These are phyloP conservation scores for Sinotaia quadrata DNA, from an alignment of 2,888 invertebrate species.

Conservation along the genomic window DNA sequence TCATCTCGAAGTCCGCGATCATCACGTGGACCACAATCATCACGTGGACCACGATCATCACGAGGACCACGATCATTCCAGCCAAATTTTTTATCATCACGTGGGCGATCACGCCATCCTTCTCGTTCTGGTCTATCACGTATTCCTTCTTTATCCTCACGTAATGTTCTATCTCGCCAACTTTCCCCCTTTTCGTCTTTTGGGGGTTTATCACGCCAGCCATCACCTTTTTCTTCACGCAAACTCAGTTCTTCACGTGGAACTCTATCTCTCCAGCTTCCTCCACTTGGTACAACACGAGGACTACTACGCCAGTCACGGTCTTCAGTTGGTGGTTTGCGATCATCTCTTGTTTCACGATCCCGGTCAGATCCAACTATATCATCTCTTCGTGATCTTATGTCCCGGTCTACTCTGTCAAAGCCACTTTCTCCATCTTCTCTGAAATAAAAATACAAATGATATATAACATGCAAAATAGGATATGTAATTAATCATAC, in stretches of 20 bases:
- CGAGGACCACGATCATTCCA: too few relatives aligned
- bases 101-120: constrained; percentile 11
- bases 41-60: constrained; percentile 30
- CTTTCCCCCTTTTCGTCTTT: constrained; percentile 35
- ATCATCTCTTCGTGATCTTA: constrained; percentile 33
- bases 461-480: not conserved
- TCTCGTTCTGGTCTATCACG: not conserved
- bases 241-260: too few relatives aligned
- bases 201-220: constrained; percentile 24
- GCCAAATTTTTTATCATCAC: too few relatives aligned
- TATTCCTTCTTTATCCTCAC: constrained; percentile 1
- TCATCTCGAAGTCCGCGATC: constrained; percentile 41
- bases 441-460: not conserved
- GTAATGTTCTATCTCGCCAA: constrained; percentile 22
- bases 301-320: constrained; percentile 25
- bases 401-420: constrained; percentile 13
- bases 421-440: constrained; percentile 12
- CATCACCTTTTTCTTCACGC: constrained; percentile 29
- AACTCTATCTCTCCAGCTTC: constrained; percentile 27
- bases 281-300: constrained; percentile 27
- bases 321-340: constrained; percentile 31
- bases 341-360: constrained; percentile 26
- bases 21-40: constrained; percentile 31
- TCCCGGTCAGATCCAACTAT: too few relatives aligned
- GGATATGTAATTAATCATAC: too few relatives aligned